A percentile compares a stretch with the other conserved stretches of the same genome.
Conservation (phyloP, 2,888 invertebrate species). For the Notocelia uddmanniana region DNA sequence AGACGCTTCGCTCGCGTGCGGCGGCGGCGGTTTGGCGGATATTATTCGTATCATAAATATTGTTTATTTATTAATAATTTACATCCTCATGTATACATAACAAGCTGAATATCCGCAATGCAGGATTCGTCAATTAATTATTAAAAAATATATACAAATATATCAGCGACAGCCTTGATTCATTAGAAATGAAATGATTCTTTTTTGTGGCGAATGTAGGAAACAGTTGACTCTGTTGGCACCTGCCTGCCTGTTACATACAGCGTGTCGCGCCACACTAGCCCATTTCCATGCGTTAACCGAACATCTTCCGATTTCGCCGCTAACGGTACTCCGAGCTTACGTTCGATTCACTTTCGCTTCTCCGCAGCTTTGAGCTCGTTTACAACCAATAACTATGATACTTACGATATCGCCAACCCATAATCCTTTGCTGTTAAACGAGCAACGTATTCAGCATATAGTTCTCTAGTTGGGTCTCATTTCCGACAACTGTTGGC, state of each 20-base stretch:
- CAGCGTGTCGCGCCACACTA: slow-evolving; percentile 63
- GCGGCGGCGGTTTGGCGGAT: no score
- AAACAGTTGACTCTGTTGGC: neutral
- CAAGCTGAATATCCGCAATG: no score
- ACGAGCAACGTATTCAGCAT: no score
- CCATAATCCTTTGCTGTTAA: neutral
- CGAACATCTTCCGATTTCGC: slow-evolving; percentile 72
- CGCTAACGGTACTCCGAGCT: slow-evolving; percentile 72
- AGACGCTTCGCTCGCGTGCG: no score
- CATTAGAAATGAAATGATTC: no score
- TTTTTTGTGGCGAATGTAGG: neutral
- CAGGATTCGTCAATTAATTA: no score
- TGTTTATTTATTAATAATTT: no score
- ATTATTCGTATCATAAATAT: no score
- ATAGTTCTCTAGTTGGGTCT: no score
- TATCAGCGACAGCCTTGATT: no score
- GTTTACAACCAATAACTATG: slow-evolving; percentile 17
- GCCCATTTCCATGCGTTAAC: slow-evolving; percentile 72
- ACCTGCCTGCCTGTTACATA: neutral
- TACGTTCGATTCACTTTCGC: slow-evolving; percentile 75
- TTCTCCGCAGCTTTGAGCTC: slow-evolving; percentile 17
- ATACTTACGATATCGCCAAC: neutral
- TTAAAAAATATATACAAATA: no score
- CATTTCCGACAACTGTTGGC: neutral
- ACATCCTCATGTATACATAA: no score